A percentile compares a stretch with the other conserved stretches of the same genome.
Evolutionary conservation across 2,888 invertebrate genomes (phyloP).

Genomic region (Archaeoteleia sp.): DNA sequence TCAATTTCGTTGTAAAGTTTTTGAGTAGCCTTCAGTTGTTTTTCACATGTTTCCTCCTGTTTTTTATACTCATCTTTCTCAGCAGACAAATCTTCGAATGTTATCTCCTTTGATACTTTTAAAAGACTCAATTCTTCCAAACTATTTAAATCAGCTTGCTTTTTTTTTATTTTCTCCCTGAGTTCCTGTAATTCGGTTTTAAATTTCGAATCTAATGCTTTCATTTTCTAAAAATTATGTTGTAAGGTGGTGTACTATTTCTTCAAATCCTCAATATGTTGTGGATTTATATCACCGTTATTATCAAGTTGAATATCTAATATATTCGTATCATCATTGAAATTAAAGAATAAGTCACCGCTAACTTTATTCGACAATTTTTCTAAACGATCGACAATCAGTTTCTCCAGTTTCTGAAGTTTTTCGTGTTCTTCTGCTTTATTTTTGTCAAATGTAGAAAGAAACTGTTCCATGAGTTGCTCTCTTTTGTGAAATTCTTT

Average conservation of each 20-base stretch:
- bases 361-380: slow-evolving; percentile 81
- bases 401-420: slow-evolving; percentile 79
- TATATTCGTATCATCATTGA: slow-evolving; percentile 76
- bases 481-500: slow-evolving; percentile 87
- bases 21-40: slow-evolving; percentile 76
- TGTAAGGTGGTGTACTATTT: slow-evolving; percentile 77
- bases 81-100: slow-evolving; percentile 76
- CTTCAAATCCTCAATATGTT: slow-evolving; percentile 80
- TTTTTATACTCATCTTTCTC: slow-evolving; percentile 77
- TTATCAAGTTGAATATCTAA: slow-evolving; percentile 67
- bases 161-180: slow-evolving; percentile 81
- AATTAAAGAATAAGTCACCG: slow-evolving; percentile 79
- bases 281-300: slow-evolving; percentile 73
- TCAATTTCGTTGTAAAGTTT: too few relatives aligned
- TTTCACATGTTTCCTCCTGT: slow-evolving; percentile 75
- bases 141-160: slow-evolving; percentile 80
- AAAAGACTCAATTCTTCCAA: slow-evolving; percentile 80
- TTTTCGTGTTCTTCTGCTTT: slow-evolving; percentile 80
- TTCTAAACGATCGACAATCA: slow-evolving; percentile 80
- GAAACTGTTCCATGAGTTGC: slow-evolving; percentile 87
- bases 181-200: slow-evolving; percentile 80
- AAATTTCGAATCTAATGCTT: slow-evolving; percentile 72
- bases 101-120: slow-evolving; percentile 78
- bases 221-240: slow-evolving; percentile 57
- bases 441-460: slow-evolving; percentile 80